A percentile compares a stretch with the other conserved stretches of the same genome.
Evolutionary conservation across 2,888 invertebrate genomes (phyloP).

Genomic region (Caenorhabditis sp.): DNA sequence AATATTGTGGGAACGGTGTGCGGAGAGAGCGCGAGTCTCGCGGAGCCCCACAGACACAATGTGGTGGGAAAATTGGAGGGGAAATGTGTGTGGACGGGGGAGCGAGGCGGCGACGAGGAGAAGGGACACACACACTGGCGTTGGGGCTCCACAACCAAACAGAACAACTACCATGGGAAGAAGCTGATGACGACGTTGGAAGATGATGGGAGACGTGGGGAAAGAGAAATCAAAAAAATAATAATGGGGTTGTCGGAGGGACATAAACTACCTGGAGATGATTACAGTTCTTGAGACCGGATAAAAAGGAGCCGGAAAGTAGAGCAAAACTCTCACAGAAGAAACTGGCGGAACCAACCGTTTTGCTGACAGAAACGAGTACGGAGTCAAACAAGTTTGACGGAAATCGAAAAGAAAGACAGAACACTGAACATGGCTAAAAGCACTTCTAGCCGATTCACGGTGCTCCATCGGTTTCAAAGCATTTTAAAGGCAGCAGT

Average conservation of each 20-base stretch:
- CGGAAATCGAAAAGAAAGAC: no score
- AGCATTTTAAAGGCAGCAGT: no score
- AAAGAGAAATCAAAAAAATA: background rate
- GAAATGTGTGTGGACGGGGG: slow-evolving; percentile 49
- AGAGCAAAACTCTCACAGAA: no score
- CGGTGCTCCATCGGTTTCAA: no score
- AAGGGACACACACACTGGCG: background rate
- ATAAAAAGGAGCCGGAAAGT: no score
- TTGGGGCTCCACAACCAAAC: slow-evolving; percentile 1
- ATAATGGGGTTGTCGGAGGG: background rate
- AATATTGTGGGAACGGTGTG: slow-evolving; percentile 66
- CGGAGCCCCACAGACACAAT: slow-evolving; percentile 53
- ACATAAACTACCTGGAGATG: background rate
- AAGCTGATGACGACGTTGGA: slow-evolving; percentile 6
- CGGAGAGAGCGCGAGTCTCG: slow-evolving; percentile 27
- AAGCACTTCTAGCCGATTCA: no score
- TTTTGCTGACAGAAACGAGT: no score
- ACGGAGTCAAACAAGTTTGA: no score
- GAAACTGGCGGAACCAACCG: no score
- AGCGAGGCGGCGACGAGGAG: background rate
- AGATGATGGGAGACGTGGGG: slow-evolving; percentile 4
- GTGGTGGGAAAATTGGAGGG: slow-evolving; percentile 61
- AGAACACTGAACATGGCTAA: no score
- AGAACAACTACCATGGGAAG: background rate
- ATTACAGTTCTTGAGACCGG: no score